Base-by-base conservation (phyloP, 2,888 invertebrate genomes). In the Cephus pygmeus region DNA sequence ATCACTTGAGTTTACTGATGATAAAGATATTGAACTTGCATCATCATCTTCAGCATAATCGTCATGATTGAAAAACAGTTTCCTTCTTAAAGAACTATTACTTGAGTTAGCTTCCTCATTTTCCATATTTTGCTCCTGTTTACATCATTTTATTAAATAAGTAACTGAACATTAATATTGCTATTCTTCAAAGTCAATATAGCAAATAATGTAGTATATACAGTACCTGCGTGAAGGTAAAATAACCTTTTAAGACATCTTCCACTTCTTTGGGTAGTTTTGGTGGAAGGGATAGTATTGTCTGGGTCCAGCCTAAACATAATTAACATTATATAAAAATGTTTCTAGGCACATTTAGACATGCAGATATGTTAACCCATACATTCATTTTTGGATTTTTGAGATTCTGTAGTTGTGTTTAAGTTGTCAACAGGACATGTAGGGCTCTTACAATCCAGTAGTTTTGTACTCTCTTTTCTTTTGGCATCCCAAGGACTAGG, bases 251-350 rank as follows among this genome's bases (percentile, higher is more conserved):
- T 33, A 95, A 91, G 68, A 93, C 90, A 84, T 94, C 93, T 91
- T 95, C 95, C 34, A 95, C 87, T 87, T 94, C 93, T 76, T 92
- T 91, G 4, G 95, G 95, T 68, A 96, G 90, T 84, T 93, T 91
- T 34, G 94, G 93, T 76, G 95, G 95, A 79, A 96, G 89, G 36
- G 94, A 93, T 81, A 95, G 92, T 79, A 93, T 90, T 36, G 95
- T 96, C 91, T 96, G 95, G 69, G 94, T 93, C 92, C 93, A 93
- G 90, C 92, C 95, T 95, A 86, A 79, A 86, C 81, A 69, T 68
- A 81, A 36, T 73, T 71, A 75, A 76, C 30, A 77, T 75, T 71
- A 4, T 33, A 35, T 40, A 75, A 56, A 75, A 71, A 31, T 77
- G 34, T 68, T 56, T 34, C 79, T 56, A 40, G n/a, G 11, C 11